These are phyloP conservation scores for Sphaerodactylus townsendi DNA, from an alignment of 2,113 vertebrate species.

Conservation along the genomic window DNA sequence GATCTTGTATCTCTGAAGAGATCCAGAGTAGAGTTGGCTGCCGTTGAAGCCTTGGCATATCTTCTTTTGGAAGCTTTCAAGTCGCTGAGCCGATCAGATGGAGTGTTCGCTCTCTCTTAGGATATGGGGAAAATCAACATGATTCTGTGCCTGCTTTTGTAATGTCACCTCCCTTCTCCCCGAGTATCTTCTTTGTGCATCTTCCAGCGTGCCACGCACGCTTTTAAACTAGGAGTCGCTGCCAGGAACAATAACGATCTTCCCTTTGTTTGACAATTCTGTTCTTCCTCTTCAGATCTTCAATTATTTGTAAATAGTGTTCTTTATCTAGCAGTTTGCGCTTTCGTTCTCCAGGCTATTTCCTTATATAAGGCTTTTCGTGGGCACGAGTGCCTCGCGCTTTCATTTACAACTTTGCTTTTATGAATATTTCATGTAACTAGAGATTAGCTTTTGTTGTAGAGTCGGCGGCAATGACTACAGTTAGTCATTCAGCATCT, in stretches of 20 bases:
- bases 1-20: not conserved
- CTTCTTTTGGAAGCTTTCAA: not conserved
- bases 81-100: too few relatives aligned
- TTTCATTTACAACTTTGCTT: not conserved
- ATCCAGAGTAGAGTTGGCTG: not conserved
- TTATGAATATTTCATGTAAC: constrained; percentile 16
- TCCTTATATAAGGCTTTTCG: accelerated
- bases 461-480: accelerated
- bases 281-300: not conserved
- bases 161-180: not conserved
- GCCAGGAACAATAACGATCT: not conserved
- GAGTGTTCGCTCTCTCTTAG: not conserved
- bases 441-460: not conserved
- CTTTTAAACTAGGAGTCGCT: not conserved
- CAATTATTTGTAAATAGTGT: not conserved
- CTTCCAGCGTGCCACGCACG: not conserved
- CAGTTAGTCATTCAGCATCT: not conserved
- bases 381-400: not conserved
- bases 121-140: too few relatives aligned
- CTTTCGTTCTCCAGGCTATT: not conserved
- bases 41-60: not conserved
- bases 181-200: not conserved
- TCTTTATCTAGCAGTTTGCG: not conserved
- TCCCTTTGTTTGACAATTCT: not conserved
- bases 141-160: not conserved